Percentiles rank a stretch among this genome's conserved stretches.
Conservation (phyloP, 2,113 vertebrate species). For the Datnioides undecimradiatus region DNA sequence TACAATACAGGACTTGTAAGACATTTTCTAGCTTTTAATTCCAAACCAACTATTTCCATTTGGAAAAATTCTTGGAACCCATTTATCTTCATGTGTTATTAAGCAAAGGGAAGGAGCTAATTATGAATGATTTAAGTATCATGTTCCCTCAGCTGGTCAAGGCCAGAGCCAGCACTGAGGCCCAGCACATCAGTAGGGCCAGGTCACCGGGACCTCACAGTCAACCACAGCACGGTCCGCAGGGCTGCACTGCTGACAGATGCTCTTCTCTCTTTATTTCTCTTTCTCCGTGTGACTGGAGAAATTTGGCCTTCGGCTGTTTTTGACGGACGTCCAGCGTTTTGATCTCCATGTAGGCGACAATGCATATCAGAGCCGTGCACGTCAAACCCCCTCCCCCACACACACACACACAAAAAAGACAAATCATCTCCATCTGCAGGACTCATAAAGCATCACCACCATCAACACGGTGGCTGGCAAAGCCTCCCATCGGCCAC, state of each 20-base stretch:
- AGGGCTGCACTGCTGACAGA: conserved; percentile 68
- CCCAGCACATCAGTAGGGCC: conserved; percentile 55
- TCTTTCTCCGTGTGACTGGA: conserved; percentile 42
- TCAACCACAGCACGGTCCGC: conserved; percentile 60
- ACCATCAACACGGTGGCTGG: conserved; percentile 52
- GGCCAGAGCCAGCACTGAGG: conserved; percentile 66
- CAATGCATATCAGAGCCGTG: conserved; percentile 46
- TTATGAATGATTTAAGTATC: conserved; percentile 81
- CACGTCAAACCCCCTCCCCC: conserved; percentile 41
- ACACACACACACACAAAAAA: conserved; percentile 21
- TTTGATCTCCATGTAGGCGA: conserved; percentile 65
- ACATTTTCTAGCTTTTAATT: conserved; percentile 54
- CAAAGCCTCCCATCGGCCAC: conserved; percentile 45
- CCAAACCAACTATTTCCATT: conserved; percentile 80
- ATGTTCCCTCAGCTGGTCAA: conserved; percentile 69
- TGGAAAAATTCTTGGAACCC: conserved; percentile 75
- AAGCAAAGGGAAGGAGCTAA: conserved; percentile 77
- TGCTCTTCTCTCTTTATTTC: conserved; percentile 63
- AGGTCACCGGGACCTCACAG: conserved; percentile 77
- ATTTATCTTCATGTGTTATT: conserved; percentile 77
- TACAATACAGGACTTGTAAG: conserved; percentile 56
- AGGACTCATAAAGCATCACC: conserved; percentile 58
- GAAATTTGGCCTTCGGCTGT: conserved; percentile 25
- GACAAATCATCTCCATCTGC: conserved; percentile 65
- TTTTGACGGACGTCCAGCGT: conserved; percentile 49